Conservation (phyloP, 2,888 invertebrate species). For the Muschampia plurimacula region DNA sequence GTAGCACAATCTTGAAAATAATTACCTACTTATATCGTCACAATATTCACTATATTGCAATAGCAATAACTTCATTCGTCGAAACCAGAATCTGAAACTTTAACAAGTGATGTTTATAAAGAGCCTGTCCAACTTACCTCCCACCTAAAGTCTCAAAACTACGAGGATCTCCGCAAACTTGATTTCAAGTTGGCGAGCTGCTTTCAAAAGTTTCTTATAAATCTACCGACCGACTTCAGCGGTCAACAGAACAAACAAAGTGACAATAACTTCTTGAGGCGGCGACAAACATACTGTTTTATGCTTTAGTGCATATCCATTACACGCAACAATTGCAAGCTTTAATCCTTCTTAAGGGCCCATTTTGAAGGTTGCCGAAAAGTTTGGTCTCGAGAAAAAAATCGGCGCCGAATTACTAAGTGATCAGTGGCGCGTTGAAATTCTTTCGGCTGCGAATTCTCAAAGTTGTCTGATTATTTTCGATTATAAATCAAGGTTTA, state of each 20-base stretch:
- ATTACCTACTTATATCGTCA: too few relatives aligned
- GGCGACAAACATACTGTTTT: conserved; percentile 69
- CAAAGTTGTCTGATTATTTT: neutral
- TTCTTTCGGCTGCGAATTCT: neutral
- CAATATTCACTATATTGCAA: neutral
- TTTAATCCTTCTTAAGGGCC: conserved; percentile 62
- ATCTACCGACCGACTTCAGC: neutral
- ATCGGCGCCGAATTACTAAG: conserved; percentile 27
- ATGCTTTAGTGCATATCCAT: conserved; percentile 81
- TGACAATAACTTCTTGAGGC: conserved; percentile 58
- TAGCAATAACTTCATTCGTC: neutral
- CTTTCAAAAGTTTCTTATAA: conserved; percentile 12
- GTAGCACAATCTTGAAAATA: too few relatives aligned
- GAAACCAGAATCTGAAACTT: neutral
- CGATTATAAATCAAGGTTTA: neutral
- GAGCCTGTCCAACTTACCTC: neutral
- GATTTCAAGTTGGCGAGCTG: conserved; percentile 8
- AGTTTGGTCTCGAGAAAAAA: conserved; percentile 9
- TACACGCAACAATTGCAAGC: conserved; percentile 56
- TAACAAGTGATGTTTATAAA: neutral
- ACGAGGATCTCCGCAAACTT: conserved; percentile 6
- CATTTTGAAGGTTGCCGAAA: conserved; percentile 58
- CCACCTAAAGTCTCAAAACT: neutral
- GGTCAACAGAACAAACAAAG: conserved; percentile 25
- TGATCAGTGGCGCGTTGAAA: conserved; percentile 27